Base-by-base conservation (phyloP, 1,140 invertebrate genomes). In the Pomacea maculata region DNA sequence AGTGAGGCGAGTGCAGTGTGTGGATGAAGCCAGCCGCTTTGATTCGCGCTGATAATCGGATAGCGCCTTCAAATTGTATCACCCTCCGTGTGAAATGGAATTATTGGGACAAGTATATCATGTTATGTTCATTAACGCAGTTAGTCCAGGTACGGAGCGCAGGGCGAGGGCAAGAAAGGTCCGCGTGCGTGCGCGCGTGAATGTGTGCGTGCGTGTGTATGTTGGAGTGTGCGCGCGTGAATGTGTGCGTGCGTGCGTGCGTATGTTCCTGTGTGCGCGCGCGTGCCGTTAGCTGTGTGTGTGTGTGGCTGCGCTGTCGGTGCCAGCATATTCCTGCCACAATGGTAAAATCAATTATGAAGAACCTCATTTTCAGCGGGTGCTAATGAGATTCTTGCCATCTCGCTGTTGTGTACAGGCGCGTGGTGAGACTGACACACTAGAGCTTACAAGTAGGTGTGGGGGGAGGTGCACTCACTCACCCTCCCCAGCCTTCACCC, bases 11-110 rank as follows among this genome's bases (percentile, higher is more conserved):
- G n/a, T 70, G 67, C n/a, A 70, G 67, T 17, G n/a, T 2, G 67
- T n/a, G 57, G 77, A 78, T 78, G 77, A 78, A 71, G 63, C 75
- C 19, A 10, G 77, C 34, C 19, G 63, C 19, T 63, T 71, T 78
- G 77, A 78, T 78, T 65, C 77, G 8, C 65, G 29, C 61, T 34
- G 57, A 83, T 80, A 80, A 80, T 80, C 73, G 57, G 80, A 83
- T 80, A 77, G 70, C n/a, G 63, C 25, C 75, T 71, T 80, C 71
- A 78, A 78, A 78, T 80, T 75, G 79, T 81, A 79, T 90, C 75
- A 76, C 76, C 57, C 65, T 63, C 57, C 29, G 75, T 81, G 80
- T 81, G 75, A 81, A 81, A 72, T 72, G 71, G 75, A 81, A 77
- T 81, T 77, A 76, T 75, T 81, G 75, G 67, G 68, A 78, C 80